Percentiles rank a stretch among this genome's conserved stretches.
Conservation (phyloP, 1,140 invertebrate genomes). For the Aphis craccivora region DNA sequence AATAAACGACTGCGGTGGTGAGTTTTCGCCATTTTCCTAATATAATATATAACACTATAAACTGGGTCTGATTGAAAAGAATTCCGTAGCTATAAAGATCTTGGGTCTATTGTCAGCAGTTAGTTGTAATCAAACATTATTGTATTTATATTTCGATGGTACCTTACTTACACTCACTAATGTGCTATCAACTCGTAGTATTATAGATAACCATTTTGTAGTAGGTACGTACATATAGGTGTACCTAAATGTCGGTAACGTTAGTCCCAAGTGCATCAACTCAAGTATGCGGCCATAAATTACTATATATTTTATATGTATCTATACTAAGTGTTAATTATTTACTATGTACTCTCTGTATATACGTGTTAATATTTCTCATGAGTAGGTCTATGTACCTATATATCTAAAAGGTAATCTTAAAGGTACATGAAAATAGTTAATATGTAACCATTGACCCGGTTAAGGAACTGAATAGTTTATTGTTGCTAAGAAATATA, state of each 20-base stretch:
- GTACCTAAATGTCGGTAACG: not conserved
- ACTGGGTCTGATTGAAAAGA: not conserved
- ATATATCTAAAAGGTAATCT: not conserved
- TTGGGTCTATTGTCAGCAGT: not conserved
- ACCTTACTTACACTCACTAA: not conserved
- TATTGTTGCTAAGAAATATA: constrained; percentile 12
- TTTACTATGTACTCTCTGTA: not conserved
- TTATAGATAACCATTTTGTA: not conserved
- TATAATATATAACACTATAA: not conserved
- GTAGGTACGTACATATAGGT: not conserved
- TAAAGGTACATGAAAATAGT: not conserved
- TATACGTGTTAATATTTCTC: not conserved
- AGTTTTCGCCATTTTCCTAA: not conserved
- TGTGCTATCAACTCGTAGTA: not conserved
- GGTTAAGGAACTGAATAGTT: constrained; percentile 9
- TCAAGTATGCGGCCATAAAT: not conserved
- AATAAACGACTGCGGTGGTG: not conserved
- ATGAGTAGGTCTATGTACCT: not conserved
- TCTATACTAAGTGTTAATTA: not conserved
- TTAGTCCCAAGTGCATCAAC: not conserved
- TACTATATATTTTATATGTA: not conserved
- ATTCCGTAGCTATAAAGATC: not conserved
- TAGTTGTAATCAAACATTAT: not conserved
- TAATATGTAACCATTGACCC: constrained; percentile 26
- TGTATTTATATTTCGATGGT: not conserved